Base-by-base conservation (phyloP, 2,113 vertebrate species). In the Oryzias curvinotus region DNA sequence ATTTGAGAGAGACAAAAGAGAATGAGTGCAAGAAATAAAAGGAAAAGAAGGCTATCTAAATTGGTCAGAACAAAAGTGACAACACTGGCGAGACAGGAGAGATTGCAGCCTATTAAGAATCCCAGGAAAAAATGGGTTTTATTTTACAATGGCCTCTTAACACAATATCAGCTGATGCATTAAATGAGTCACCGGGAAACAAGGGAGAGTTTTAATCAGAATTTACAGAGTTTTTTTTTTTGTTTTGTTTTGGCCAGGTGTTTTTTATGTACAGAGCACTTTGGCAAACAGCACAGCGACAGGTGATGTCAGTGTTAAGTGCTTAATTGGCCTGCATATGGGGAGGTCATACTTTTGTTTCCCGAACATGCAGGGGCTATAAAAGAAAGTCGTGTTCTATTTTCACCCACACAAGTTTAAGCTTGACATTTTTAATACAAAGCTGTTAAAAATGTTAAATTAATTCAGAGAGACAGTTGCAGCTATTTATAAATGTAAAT, bases 151-250 rank as follows among this genome's bases (percentile, higher is more conserved):
- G 73, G 78, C 51, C 62, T 88, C 85, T 91, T 94, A 90, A 75
- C 77, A 88, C 65, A 44, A 64, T 61, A 63, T 68, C 80, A 84
- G 83, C 58, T 78, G 84, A 88, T 78, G 69, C 82, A 73, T 90
- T 87, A 92, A 94, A 94, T 90, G 91, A 83, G 77, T 92, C 88
- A 83, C 86, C 73, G 62, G 89, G 91, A 95, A 94, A 94, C 43
- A 85, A 87, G 58, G 49, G 70, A 80, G 82, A 82, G 86, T 87
- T 82, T 47, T 77, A 73, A 84, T 87, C 53, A 82, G 77, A 77
- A 85, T 77, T 80, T 65, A 50, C 63, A n/a, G 76, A 72, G 52
- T 81, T 67, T 83, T 47, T 58, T 82, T 5, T 28, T 36, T 36
- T 36, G 7, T 36, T 36, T 36, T 36, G 36, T 36, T 36, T 36